Evolutionary conservation across 2,888 invertebrate genomes (phyloP), one percentile per base, ranked within the genome.

Genomic region (Hesperia comma): DNA sequence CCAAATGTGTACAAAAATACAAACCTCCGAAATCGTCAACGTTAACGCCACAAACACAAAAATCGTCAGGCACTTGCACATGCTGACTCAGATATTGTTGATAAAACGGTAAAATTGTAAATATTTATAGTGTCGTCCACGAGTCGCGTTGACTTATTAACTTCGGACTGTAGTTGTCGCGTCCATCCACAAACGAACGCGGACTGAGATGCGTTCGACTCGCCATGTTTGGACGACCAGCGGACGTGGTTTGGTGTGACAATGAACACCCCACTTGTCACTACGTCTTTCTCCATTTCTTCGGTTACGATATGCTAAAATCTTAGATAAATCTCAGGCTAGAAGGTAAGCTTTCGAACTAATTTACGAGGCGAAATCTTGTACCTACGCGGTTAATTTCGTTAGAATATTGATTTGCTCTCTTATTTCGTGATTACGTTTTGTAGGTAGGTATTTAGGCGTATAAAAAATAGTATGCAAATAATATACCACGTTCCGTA

Each of bases 41-140:
- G 86, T 84, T 74, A 83, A 75, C 68, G 79, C 77, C 75, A 85
- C 82, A 75, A 83, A 70, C 85, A 90, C 83, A 72, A 91, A 82
- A 77, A 87, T 75, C 73, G 84, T 81, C 78, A 80, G 78, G 76
- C 85, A 86, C 87, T 87, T 88, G 83, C 85, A 87, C 91, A 91
- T 92, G 75, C 75, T 86, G 80, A 73, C 71, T 76, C 14, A 17
- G 6, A 17, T 7, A 8, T 17, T 17, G 17, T 7, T 17, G 14
- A 46, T 17, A 7, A 46, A 46, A 17, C 17, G 14, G 14, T 77
- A 70, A 73, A 73, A n/a, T n/a, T n/a, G 71, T 74, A 74, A 76
- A 75, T 79, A 81, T 81, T 85, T 78, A 84, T 76, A 85, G 79
- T 81, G 83, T 85, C 80, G 85, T 86, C 83, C 85, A 79, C 82